Conservation (phyloP, 2,888 invertebrate species). For the Baccha elongata region DNA sequence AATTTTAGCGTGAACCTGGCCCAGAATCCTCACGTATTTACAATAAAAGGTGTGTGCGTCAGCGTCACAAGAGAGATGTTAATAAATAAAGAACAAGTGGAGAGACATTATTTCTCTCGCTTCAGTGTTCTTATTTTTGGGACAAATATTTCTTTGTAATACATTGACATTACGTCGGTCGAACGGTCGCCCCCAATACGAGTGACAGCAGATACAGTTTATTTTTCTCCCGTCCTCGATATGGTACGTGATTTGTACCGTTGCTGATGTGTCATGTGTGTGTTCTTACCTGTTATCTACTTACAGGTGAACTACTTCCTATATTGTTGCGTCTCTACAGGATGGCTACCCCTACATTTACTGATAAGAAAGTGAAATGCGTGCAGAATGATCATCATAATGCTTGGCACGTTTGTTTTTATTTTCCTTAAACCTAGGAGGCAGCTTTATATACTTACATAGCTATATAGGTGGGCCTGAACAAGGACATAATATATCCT, state of each 20-base stretch:
- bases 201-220: slow-evolving; percentile 50
- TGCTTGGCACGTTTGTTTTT: slow-evolving; percentile 65
- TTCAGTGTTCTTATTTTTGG: slow-evolving; percentile 18
- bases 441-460: not conserved
- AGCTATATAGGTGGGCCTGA: not conserved
- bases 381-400: slow-evolving; percentile 64
- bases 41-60: slow-evolving; percentile 58
- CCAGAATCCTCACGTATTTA: slow-evolving; percentile 64
- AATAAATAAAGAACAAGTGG: slow-evolving; percentile 60
- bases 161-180: slow-evolving; percentile 40
- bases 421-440: slow-evolving; percentile 8
- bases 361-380: slow-evolving; percentile 67
- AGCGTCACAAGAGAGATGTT: slow-evolving; percentile 38
- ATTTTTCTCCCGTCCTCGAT: slow-evolving; percentile 10
- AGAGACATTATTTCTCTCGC: slow-evolving; percentile 37
- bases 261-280: slow-evolving; percentile 6
- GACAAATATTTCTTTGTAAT: slow-evolving; percentile 37
- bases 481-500: slow-evolving; percentile 29
- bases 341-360: slow-evolving; percentile 5
- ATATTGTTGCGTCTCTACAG: slow-evolving; percentile 35
- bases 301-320: slow-evolving; percentile 61
- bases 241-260: slow-evolving; percentile 55
- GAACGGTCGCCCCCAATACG: slow-evolving; percentile 16
- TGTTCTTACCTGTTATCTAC: slow-evolving; percentile 52
- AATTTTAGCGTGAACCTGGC: slow-evolving; percentile 49